A percentile compares a stretch with the other conserved stretches of the same genome.
Conservation (phyloP, 2,797 vertebrate species). For the Hoplostethus atlanticus region DNA sequence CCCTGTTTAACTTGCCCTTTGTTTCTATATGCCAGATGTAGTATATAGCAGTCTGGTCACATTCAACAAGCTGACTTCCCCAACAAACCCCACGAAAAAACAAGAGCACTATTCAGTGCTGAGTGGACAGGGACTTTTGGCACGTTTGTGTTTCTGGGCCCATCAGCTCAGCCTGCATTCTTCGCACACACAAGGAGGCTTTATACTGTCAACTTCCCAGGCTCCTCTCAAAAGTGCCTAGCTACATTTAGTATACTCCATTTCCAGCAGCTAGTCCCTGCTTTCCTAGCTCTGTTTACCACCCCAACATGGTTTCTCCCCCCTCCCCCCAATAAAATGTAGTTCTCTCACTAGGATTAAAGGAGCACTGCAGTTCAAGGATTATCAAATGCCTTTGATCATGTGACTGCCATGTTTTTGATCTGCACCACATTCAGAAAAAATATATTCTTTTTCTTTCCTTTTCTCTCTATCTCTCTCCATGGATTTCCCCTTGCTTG, state of each 20-base stretch:
- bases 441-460: conserved; percentile 74
- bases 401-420: conserved; percentile 83
- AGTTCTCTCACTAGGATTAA: conserved; percentile 79
- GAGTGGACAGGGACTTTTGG: conserved; percentile 80
- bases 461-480: conserved; percentile 69
- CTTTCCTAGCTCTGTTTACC: conserved; percentile 65
- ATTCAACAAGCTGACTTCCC: conserved; percentile 75
- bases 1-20: background rate
- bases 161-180: conserved; percentile 77
- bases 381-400: conserved; percentile 86
- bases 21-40: conserved; percentile 58
- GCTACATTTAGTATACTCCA: conserved; percentile 75
- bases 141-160: conserved; percentile 77
- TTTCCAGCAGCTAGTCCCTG: conserved; percentile 71
- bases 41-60: conserved; percentile 79
- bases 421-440: conserved; percentile 74
- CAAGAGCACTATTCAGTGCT: conserved; percentile 81
- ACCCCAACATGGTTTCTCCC: conserved; percentile 47
- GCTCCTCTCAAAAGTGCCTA: conserved; percentile 64
- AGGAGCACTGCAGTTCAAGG: conserved; percentile 81
- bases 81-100: conserved; percentile 71
- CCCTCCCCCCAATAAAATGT: conserved; percentile 63
- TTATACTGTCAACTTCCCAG: conserved; percentile 66
- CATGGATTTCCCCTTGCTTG: conserved; percentile 68
- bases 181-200: conserved; percentile 77